Conservation (phyloP, 2,888 invertebrate species). For the Xestia rhomboidea region DNA sequence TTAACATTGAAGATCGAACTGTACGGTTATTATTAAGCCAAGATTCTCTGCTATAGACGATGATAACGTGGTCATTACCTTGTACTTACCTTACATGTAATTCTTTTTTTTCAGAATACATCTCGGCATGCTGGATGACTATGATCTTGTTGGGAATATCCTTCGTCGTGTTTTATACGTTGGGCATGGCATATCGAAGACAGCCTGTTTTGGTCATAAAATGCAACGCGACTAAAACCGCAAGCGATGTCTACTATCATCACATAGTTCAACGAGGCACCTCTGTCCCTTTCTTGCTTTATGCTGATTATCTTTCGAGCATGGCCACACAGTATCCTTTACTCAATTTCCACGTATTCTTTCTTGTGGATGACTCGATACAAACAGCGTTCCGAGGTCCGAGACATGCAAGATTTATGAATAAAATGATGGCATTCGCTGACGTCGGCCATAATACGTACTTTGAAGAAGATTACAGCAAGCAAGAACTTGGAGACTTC, state of each 20-base stretch:
- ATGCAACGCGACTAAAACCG: constrained; percentile 76
- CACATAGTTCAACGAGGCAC: constrained; percentile 76
- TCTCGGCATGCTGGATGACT: constrained; percentile 87
- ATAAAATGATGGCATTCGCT: constrained; percentile 71
- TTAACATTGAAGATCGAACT: not conserved
- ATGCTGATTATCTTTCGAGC: constrained; percentile 78
- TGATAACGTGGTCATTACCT: not conserved
- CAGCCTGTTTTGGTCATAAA: constrained; percentile 77
- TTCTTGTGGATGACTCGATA: constrained; percentile 82
- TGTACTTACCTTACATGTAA: not conserved
- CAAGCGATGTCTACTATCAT: constrained; percentile 81
- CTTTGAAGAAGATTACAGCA: constrained; percentile 70
- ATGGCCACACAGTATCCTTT: constrained; percentile 79
- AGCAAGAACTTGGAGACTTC: constrained; percentile 75
- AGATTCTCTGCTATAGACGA: not conserved
- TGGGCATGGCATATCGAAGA: constrained; percentile 78
- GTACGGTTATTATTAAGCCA: not conserved
- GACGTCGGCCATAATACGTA: constrained; percentile 57
- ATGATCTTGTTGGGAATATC: constrained; percentile 81
- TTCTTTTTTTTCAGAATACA: constrained; percentile 77
- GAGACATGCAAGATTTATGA: constrained; percentile 73
- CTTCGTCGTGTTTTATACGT: constrained; percentile 80
- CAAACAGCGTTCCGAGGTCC: constrained; percentile 66
- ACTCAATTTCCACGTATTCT: constrained; percentile 79
- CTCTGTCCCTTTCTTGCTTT: constrained; percentile 72